phyloP scores from a whole-genome alignment of 2,113 vertebrate species.

The Hippoglossus stenolepis region DNA sequence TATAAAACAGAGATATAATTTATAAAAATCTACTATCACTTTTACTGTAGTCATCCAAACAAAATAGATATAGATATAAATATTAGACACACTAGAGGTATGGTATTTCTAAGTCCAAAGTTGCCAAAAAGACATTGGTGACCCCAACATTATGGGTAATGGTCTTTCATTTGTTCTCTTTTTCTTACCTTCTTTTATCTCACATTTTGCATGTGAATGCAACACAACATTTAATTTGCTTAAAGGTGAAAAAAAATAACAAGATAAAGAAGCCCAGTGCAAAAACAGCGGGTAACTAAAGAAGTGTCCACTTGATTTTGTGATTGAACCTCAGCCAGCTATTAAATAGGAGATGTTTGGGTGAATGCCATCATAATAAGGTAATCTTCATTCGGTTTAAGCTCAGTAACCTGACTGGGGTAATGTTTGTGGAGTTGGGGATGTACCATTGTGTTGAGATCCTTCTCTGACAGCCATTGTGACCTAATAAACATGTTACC shows the following conservation, averaged over 20 bases:
- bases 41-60: slow-evolving; percentile 67
- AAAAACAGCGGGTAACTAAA: slow-evolving; percentile 42
- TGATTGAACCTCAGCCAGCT: slow-evolving; percentile 9
- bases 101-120: slow-evolving; percentile 52
- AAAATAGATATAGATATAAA: slow-evolving; percentile 55
- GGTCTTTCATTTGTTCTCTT: slow-evolving; percentile 43
- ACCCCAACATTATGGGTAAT: slow-evolving; percentile 42
- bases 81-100: slow-evolving; percentile 37
- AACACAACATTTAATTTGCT: slow-evolving; percentile 56
- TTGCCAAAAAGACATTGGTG: slow-evolving; percentile 54
- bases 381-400: slow-evolving; percentile 12
- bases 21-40: slow-evolving; percentile 64
- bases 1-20: slow-evolving; percentile 67
- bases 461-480: slow-evolving; percentile 15
- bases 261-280: slow-evolving; percentile 6
- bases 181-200: slow-evolving; percentile 44
- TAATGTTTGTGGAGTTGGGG: slow-evolving; percentile 5
- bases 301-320: slow-evolving; percentile 7
- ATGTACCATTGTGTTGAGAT: slow-evolving; percentile 21
- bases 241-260: slow-evolving; percentile 6
- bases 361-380: slow-evolving; percentile 16
- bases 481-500: slow-evolving; percentile 3
- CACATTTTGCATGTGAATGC: slow-evolving; percentile 51
- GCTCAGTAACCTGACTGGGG: slow-evolving; percentile 10
- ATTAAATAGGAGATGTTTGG: background rate